A percentile compares a stretch with the other conserved stretches of the same genome.
phyloP scores from a whole-genome alignment of 1,140 invertebrate species.

The Carposina sasakii region DNA sequence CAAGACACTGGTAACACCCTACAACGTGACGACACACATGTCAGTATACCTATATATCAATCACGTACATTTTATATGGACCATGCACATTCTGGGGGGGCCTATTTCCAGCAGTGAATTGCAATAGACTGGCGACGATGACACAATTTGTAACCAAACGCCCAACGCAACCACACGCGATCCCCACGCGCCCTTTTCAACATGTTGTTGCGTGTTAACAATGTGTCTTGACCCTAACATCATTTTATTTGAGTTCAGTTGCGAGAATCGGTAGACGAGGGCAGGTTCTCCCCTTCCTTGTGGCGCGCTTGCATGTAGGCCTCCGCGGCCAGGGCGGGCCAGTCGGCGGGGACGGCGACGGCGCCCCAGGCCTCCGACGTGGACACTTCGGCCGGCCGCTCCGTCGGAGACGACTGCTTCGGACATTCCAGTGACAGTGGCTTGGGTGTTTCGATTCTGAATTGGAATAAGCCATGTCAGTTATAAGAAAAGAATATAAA shows the following conservation, averaged over 20 bases:
- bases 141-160: no score
- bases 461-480: neutral
- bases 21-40: no score
- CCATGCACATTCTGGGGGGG: no score
- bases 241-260: conserved; percentile 39
- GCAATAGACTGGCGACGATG: no score
- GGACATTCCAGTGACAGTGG: conserved; percentile 52
- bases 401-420: conserved; percentile 35
- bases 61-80: no score
- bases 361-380: conserved; percentile 53
- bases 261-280: conserved; percentile 63
- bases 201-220: conserved; percentile 7
- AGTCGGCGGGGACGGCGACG: conserved; percentile 27
- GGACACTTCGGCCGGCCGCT: conserved; percentile 61
- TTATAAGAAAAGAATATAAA: neutral
- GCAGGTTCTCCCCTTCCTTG: conserved; percentile 65
- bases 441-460: conserved; percentile 65
- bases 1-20: no score
- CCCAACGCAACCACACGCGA: no score
- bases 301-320: conserved; percentile 57
- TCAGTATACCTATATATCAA: no score
- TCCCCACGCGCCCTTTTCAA: no score
- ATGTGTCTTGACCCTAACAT: conserved; percentile 3
- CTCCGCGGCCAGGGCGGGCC: conserved; percentile 47
- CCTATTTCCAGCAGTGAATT: no score